Conservation (phyloP, 2,888 invertebrate genomes). For the Philhelius pedissequus region DNA sequence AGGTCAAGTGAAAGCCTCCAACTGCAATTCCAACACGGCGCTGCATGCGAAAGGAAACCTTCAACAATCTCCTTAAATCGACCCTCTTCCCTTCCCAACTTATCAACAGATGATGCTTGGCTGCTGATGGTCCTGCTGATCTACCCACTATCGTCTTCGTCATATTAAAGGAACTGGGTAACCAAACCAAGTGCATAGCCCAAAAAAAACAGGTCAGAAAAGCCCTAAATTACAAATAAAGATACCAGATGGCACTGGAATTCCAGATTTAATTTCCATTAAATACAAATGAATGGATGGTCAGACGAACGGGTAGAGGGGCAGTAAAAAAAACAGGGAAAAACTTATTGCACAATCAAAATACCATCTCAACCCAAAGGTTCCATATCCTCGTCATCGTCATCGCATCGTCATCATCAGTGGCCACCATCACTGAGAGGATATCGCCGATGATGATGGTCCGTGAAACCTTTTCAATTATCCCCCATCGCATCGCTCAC, state of each 20-base stretch:
- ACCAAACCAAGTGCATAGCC: conserved; percentile 25
- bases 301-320: background rate
- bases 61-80: conserved; percentile 33
- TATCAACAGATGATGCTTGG: conserved; percentile 37
- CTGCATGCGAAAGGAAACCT: conserved; percentile 37
- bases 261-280: conserved; percentile 67
- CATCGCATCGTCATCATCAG: conserved; percentile 38
- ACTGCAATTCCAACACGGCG: conserved; percentile 8
- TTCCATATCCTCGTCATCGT: conserved; percentile 27
- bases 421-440: conserved; percentile 53
- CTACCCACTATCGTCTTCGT: conserved; percentile 2
- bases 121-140: background rate
- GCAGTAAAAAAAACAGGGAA: background rate
- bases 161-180: conserved; percentile 19
- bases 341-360: conserved; percentile 66
- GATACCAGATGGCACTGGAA: conserved; percentile 69
- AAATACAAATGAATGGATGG: conserved; percentile 5
- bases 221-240: conserved; percentile 68
- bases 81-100: conserved; percentile 23
- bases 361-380: conserved; percentile 63
- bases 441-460: conserved; percentile 40
- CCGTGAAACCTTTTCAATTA: conserved; percentile 64
- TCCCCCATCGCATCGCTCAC: conserved; percentile 63
- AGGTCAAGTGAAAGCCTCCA: conserved; percentile 67
- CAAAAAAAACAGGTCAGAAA: conserved; percentile 59